phyloP scores from a whole-genome alignment of 2,888 invertebrate species.

The Tenthredo amoena region DNA sequence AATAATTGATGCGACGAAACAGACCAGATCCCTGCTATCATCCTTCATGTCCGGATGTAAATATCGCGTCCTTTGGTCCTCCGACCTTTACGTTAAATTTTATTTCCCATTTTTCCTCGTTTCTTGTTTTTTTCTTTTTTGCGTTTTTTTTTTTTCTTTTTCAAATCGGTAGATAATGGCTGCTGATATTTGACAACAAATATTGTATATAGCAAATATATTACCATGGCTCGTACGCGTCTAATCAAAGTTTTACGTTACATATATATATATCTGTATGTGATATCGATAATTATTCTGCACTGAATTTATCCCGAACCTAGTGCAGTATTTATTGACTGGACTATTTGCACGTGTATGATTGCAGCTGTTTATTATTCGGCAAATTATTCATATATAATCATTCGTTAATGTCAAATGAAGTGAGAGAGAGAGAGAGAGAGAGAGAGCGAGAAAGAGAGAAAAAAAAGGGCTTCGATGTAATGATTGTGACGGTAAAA shows the following conservation, averaged over 20 bases:
- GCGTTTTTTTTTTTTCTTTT: background rate
- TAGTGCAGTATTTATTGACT: background rate
- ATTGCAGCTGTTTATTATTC: background rate
- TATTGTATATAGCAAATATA: background rate
- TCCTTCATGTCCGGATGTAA: slow-evolving; percentile 17
- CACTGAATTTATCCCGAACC: background rate
- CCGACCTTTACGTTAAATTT: background rate
- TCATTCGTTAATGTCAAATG: background rate
- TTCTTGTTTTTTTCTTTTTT: background rate
- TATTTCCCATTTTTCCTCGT: background rate
- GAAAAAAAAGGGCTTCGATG: background rate
- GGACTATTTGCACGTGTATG: background rate
- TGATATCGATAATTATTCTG: background rate
- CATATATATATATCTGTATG: too few relatives aligned
- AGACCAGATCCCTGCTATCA: slow-evolving; percentile 7
- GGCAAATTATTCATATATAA: background rate
- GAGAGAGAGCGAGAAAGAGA: background rate
- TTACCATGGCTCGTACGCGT: background rate
- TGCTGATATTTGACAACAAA: background rate
- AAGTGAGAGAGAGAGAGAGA: background rate
- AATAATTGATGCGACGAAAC: slow-evolving; percentile 45
- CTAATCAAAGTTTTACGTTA: background rate
- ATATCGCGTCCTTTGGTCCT: background rate
- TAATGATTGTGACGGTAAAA: background rate
- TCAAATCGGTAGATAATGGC: background rate